Percentiles rank a stretch among this genome's conserved stretches.
phyloP scores from a whole-genome alignment of 2,797 vertebrate species.

The Rhinogobio ventralis region DNA sequence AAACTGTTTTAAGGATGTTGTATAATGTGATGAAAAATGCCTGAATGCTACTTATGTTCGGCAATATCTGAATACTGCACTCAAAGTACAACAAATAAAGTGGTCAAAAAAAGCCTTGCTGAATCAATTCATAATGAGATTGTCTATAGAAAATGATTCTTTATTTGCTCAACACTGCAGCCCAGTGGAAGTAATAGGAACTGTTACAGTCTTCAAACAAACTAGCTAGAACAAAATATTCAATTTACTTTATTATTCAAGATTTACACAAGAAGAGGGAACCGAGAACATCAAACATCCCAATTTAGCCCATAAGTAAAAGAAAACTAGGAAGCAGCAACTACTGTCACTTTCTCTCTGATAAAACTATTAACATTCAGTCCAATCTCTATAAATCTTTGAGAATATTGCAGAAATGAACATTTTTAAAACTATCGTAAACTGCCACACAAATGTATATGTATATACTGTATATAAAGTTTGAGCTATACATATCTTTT shows the following conservation, averaged over 20 bases:
- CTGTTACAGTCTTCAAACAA: not conserved
- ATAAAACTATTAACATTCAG: slow-evolving; percentile 11
- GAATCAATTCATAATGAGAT: not conserved
- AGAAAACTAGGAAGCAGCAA: not conserved
- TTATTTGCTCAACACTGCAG: slow-evolving; percentile 34
- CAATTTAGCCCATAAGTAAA: not conserved
- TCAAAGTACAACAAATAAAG: not conserved
- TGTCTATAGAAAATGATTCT: not conserved
- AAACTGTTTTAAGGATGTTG: not conserved
- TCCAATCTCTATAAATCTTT: slow-evolving; percentile 2
- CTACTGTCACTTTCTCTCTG: not conserved
- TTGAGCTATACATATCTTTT: slow-evolving; percentile 11
- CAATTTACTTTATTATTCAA: slow-evolving; percentile 27
- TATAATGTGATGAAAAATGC: not conserved
- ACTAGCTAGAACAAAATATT: slow-evolving; percentile 2
- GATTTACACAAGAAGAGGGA: slow-evolving; percentile 6
- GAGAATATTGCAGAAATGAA: not conserved
- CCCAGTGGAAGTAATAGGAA: slow-evolving; percentile 18
- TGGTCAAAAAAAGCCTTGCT: not conserved
- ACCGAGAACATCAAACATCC: not conserved
- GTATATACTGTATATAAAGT: slow-evolving; percentile 2
- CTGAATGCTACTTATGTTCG: not conserved
- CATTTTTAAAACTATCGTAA: slow-evolving; percentile 18
- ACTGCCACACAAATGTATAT: not conserved
- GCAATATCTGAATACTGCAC: not conserved